Base-by-base conservation (phyloP, 2,113 vertebrate genomes). In the Australoheros scitulus region DNA sequence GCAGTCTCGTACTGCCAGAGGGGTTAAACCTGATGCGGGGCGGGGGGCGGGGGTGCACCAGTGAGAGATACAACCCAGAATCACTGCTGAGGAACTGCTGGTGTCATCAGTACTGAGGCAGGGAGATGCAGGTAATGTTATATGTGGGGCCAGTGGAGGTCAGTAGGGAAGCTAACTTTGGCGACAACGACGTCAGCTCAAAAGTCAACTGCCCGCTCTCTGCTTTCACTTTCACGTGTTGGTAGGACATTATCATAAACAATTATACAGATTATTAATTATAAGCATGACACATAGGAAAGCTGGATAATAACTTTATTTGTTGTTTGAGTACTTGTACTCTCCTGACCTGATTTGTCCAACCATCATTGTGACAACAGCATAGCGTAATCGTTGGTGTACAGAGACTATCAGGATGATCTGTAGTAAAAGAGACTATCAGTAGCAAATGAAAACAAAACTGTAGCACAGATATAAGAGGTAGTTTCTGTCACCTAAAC, bases 91-190 rank as follows among this genome's bases (percentile, higher is more conserved):
- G 34, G 81, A 90, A 72, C 38, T 86, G 87, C 77, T 79, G 22
- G 77, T 85, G 88, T 93, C 89, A 88, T 89, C 89, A 82, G 58
- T 61, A 47, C 75, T 38, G 22, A 50, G 59, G 7, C 58, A 56
- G 29, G 11, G 58, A 77, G 61, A 83, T 76, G 47, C 72, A 82
- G 56, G 72, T 84, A 80, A 77, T 65, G 82, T 43, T 78, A 80
- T 83, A 84, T 58, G 76, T 68, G 59, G 60, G 77, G 64, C 22
- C 79, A 85, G 13, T 24, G 24, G 64, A 86, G 75, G 79, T 83
- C 76, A 85, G 38, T 13, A 34, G 55, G 56, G 64, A 59, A 56
- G 80, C 85, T 88, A 90, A 77, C 55, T 84, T 90, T 87, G 82
- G 74, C 64, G 8, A 11, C 57, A 72, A 76, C 84, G 32, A 10